Percentiles rank a stretch among this genome's conserved stretches.
phyloP scores from a whole-genome alignment of 2,888 invertebrate genomes.

The Hirtodrosophila cameraria region DNA sequence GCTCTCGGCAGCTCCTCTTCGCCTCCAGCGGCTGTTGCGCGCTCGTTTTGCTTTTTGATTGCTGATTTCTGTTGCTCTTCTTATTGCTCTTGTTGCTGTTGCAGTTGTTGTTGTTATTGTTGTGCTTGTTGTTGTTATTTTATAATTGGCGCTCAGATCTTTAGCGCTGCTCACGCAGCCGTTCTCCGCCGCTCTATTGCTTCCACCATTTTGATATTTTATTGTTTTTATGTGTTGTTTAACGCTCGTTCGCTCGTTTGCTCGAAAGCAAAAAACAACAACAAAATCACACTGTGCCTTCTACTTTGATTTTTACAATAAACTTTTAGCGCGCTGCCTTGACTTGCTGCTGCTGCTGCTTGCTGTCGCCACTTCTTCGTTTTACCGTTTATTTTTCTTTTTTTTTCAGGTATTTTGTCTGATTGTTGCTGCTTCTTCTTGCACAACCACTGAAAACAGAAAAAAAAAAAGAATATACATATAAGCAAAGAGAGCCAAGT shows the following conservation, averaged over 20 bases:
- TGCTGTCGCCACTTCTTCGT: conserved; percentile 79
- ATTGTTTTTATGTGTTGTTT: conserved; percentile 66
- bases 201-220: conserved; percentile 82
- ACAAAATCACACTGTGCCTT: conserved; percentile 63
- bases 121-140: conserved; percentile 56
- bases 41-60: conserved; percentile 49
- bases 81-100: conserved; percentile 48
- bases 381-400: conserved; percentile 81
- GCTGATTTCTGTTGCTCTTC: conserved; percentile 52
- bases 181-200: conserved; percentile 82
- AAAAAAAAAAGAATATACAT: conserved; percentile 68
- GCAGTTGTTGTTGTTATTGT: conserved; percentile 37
- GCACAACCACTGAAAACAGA: conserved; percentile 82
- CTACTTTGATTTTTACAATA: conserved; percentile 74
- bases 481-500: conserved; percentile 73
- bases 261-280: conserved; percentile 51
- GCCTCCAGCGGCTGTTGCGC: conserved; percentile 68
- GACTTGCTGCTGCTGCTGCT: conserved; percentile 66
- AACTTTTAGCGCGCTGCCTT: conserved; percentile 77
- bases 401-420: conserved; percentile 79
- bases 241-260: conserved; percentile 49
- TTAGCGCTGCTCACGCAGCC: conserved; percentile 81
- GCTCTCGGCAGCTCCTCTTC: conserved; percentile 33
- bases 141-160: conserved; percentile 75
- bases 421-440: conserved; percentile 81